These are phyloP conservation scores for Diloba caeruleocephala DNA, from an alignment of 2,888 invertebrate species.

Conservation along the genomic window DNA sequence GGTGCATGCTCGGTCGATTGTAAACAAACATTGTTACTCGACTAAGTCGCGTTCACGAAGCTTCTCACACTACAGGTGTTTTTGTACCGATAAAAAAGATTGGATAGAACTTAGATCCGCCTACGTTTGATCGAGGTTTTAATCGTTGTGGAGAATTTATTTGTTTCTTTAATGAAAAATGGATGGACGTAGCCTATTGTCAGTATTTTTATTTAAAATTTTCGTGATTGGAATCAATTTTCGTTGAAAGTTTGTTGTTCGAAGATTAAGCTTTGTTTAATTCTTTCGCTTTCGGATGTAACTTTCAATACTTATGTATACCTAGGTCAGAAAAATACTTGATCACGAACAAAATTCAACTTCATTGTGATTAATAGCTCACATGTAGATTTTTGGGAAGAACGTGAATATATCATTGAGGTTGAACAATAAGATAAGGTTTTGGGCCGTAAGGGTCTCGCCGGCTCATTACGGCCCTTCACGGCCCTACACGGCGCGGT, in stretches of 20 bases:
- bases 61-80: constrained; percentile 84
- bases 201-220: constrained; percentile 30
- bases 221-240: constrained; percentile 33
- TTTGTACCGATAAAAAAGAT: constrained; percentile 69
- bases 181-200: constrained; percentile 21
- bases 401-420: constrained; percentile 62
- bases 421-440: constrained; percentile 59
- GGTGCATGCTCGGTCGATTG: constrained; percentile 27
- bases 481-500: constrained; percentile 65
- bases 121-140: constrained; percentile 73
- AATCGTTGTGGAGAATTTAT: constrained; percentile 63
- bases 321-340: constrained; percentile 18
- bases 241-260: constrained; percentile 28
- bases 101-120: constrained; percentile 70
- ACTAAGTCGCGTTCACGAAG: constrained; percentile 64
- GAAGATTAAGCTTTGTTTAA: constrained; percentile 31
- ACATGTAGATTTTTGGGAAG: constrained; percentile 50
- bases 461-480: constrained; percentile 69
- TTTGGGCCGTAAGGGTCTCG: constrained; percentile 42
- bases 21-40: constrained; percentile 43
- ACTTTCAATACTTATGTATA: constrained; percentile 20
- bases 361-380: constrained; percentile 52
- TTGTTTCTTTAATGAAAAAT: constrained; percentile 46
- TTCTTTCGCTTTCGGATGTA: constrained; percentile 40
- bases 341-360: constrained; percentile 46